These are phyloP conservation scores for Plestiodon gilberti DNA, from an alignment of 2,113 vertebrate genomes.

Conservation along the genomic window DNA sequence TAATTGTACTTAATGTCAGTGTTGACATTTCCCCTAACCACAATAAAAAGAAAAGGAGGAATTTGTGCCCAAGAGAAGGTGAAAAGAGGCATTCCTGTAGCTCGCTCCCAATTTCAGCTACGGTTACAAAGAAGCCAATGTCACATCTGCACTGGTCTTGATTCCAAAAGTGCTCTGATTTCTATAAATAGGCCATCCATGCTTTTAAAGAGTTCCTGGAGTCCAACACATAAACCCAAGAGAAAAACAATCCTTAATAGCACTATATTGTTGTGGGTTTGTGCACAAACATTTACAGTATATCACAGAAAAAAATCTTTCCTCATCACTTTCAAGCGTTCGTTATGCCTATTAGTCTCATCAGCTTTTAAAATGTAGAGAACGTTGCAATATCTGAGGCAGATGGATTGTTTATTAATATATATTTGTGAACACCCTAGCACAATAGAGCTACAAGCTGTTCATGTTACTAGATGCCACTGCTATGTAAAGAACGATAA, in stretches of 20 bases:
- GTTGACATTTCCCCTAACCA: neutral
- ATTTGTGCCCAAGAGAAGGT: neutral
- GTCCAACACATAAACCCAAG: neutral
- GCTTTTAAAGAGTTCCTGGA: neutral
- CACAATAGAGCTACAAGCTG: neutral
- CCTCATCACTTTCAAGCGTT: neutral
- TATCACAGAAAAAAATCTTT: neutral
- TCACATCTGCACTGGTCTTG: rapidly evolving
- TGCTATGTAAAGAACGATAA: neutral
- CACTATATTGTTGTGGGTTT: neutral
- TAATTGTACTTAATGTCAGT: neutral
- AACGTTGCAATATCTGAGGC: neutral
- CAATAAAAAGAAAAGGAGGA: neutral
- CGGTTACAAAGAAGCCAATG: neutral
- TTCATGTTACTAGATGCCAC: neutral
- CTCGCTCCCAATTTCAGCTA: neutral
- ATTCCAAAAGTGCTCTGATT: neutral
- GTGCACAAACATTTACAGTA: neutral
- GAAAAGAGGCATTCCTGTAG: neutral
- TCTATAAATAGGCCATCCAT: neutral
- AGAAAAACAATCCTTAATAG: neutral
- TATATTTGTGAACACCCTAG: neutral
- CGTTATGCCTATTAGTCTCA: neutral
- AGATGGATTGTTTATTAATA: constrained; percentile 2
- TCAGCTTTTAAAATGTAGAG: neutral